A percentile compares a stretch with the other conserved stretches of the same genome.
These are phyloP conservation scores for Porites cylindrica DNA, from an alignment of 92 coral and sea anemone genomes.

Conservation along the genomic window DNA sequence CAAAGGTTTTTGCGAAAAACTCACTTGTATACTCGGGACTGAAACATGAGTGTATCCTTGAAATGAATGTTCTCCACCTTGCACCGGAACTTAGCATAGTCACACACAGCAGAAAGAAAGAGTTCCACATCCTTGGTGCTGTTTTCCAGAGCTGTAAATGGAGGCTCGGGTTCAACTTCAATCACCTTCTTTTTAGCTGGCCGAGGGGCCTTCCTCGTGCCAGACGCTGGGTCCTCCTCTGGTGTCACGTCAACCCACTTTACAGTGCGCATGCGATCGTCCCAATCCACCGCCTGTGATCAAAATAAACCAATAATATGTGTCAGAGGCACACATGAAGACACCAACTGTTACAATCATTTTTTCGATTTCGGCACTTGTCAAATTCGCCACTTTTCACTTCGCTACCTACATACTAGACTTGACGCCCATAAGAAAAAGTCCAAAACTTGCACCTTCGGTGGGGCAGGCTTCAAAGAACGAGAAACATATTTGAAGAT, in stretches of 20 bases:
- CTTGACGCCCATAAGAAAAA: too few relatives aligned
- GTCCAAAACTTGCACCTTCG: too few relatives aligned
- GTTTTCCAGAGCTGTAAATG: constrained; percentile 87
- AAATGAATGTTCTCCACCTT: constrained; percentile 80
- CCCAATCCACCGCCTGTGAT: constrained; percentile 96
- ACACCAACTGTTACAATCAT: neutral
- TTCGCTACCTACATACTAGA: too few relatives aligned
- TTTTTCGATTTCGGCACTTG: too few relatives aligned
- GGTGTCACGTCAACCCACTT: constrained; percentile 89
- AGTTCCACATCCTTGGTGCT: constrained; percentile 84
- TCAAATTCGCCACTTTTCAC: too few relatives aligned
- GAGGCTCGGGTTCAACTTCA: constrained; percentile 96
- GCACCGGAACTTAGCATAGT: constrained; percentile 86
- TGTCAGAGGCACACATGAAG: neutral
- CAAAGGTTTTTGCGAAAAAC: neutral
- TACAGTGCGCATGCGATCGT: constrained; percentile 97
- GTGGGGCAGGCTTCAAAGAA: too few relatives aligned
- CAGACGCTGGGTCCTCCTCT: constrained; percentile 71
- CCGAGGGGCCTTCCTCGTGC: constrained; percentile 62
- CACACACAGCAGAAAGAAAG: constrained; percentile 85
- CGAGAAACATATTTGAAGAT: too few relatives aligned
- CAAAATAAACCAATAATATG: constrained; percentile 16
- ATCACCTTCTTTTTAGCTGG: constrained; percentile 93
- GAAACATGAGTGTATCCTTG: constrained; percentile 98
- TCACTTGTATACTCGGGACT: constrained; percentile 94